Percentiles rank a stretch among this genome's conserved stretches.
These are phyloP conservation scores for Andrena hattorfiana DNA, from an alignment of 2,888 invertebrate species.

Conservation along the genomic window DNA sequence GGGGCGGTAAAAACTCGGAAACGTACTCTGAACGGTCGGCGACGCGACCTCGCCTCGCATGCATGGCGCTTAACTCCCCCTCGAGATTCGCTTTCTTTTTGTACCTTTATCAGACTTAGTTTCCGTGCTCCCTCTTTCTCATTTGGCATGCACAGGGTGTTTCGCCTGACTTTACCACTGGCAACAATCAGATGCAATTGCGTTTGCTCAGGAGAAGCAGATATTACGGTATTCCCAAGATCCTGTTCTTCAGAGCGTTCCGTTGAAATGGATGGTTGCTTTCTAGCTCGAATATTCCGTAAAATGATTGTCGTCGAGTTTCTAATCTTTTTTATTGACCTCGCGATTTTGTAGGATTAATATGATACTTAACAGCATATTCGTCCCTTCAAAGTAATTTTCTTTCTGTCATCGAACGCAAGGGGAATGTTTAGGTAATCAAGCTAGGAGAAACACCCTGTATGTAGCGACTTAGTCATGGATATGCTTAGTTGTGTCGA, in stretches of 20 bases:
- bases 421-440: constrained; percentile 2
- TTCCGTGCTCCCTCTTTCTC: constrained; percentile 63
- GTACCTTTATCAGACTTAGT: constrained; percentile 57
- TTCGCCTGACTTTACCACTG: constrained; percentile 13
- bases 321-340: too few species aligned
- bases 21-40: constrained; percentile 55
- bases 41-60: constrained; percentile 16
- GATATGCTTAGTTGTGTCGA: constrained; percentile 76
- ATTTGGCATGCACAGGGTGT: constrained; percentile 67
- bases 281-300: too few species aligned
- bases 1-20: constrained; percentile 59
- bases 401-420: not conserved
- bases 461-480: constrained; percentile 70
- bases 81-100: constrained; percentile 32
- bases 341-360: too few species aligned
- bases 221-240: too few species aligned
- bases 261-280: too few species aligned
- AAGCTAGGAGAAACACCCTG: not conserved
- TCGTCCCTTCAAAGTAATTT: not conserved
- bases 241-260: too few species aligned
- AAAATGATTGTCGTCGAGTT: too few species aligned
- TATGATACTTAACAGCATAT: not conserved
- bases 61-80: constrained; percentile 38
- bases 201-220: too few species aligned
- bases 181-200: too few species aligned